Evolutionary conservation across 2,113 vertebrate species (phyloP).

Genomic region (Serinus canaria): DNA sequence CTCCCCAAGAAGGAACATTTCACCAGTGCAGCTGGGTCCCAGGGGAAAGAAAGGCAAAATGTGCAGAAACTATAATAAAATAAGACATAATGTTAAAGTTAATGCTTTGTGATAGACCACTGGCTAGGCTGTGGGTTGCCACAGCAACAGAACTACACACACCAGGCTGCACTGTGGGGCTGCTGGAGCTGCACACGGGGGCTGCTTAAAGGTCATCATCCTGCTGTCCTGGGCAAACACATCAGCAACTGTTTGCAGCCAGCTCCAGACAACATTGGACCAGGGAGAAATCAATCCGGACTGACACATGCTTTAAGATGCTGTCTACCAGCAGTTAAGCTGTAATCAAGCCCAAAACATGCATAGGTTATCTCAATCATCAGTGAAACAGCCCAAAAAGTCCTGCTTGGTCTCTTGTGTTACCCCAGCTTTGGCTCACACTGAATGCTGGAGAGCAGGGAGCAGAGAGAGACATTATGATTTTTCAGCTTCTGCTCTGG

Average conservation of each 20-base stretch:
- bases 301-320: fast-evolving
- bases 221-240: not conserved
- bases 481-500: not conserved
- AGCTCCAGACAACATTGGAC: not conserved
- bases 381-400: not conserved
- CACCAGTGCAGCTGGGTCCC: not conserved
- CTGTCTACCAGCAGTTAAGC: not conserved
- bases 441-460: not conserved
- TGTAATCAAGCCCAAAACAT: not conserved
- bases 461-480: not conserved
- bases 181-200: not conserved
- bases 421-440: not conserved
- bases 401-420: not conserved
- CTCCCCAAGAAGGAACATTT: constrained; percentile 5
- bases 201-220: not conserved
- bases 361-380: not conserved
- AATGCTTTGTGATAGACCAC: constrained; percentile 62
- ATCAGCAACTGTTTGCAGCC: not conserved
- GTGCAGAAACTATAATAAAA: constrained; percentile 51
- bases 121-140: constrained; percentile 37
- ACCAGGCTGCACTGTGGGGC: not conserved
- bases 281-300: not conserved
- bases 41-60: constrained; percentile 27
- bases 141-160: constrained; percentile 5
- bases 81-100: constrained; percentile 60